Percentiles rank a stretch among this genome's conserved stretches.
These are phyloP conservation scores for Abramis brama DNA, from an alignment of 2,113 vertebrate genomes.

Conservation along the genomic window DNA sequence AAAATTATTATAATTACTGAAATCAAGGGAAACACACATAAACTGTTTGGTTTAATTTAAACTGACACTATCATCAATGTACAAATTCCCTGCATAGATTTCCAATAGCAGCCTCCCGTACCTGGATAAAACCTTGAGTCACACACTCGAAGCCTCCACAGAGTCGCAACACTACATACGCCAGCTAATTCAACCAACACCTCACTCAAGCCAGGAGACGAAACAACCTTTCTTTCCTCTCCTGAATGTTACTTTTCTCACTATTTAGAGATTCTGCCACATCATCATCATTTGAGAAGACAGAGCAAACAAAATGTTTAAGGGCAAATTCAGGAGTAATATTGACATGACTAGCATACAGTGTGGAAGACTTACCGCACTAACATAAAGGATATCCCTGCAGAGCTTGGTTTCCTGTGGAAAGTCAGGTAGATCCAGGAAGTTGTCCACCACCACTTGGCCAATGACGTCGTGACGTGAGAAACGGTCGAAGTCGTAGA, in stretches of 20 bases:
- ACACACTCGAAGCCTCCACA: neutral
- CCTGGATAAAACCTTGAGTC: neutral
- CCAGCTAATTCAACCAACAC: neutral
- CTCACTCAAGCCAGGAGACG: neutral
- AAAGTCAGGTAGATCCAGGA: constrained; percentile 96
- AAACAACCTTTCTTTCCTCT: neutral
- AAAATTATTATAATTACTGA: neutral
- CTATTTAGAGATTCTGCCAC: neutral
- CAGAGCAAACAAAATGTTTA: neutral
- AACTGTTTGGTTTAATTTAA: constrained; percentile 28
- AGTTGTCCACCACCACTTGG: constrained; percentile 97
- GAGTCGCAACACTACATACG: neutral
- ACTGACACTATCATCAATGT: constrained; percentile 38
- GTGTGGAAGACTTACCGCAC: constrained; percentile 84
- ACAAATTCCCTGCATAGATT: constrained; percentile 43
- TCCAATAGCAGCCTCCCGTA: neutral
- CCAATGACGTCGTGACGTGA: constrained; percentile 97
- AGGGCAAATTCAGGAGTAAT: neutral
- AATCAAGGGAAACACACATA: neutral
- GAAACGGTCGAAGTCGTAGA: constrained; percentile 99
- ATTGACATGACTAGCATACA: too few relatives aligned
- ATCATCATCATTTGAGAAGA: neutral
- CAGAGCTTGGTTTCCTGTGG: constrained; percentile 94
- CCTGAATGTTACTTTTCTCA: neutral
- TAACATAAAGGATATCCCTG: constrained; percentile 95